Evolutionary conservation across 2,797 vertebrate genomes (phyloP).

Genomic region (Erpetoichthys calabaricus): DNA sequence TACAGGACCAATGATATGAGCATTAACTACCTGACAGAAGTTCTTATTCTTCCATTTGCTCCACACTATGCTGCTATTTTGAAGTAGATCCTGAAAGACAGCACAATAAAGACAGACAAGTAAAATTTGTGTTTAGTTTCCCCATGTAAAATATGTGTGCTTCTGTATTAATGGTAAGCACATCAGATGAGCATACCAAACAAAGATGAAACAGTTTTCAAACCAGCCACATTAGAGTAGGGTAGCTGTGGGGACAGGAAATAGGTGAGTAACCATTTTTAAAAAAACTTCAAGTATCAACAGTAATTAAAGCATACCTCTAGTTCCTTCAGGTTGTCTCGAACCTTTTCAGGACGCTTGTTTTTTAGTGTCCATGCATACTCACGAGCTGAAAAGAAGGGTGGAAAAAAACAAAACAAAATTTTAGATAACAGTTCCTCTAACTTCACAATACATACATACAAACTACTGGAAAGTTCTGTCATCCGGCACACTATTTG

Average conservation of each 20-base stretch:
- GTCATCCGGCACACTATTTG: no score
- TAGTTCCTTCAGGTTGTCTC: constrained; percentile 77
- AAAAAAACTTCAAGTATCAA: constrained; percentile 59
- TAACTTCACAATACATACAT: no score
- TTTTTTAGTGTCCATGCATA: constrained; percentile 78
- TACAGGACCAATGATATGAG: background rate
- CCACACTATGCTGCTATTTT: constrained; percentile 66
- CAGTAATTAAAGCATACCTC: constrained; percentile 79
- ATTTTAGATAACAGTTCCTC: no score
- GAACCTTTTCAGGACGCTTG: constrained; percentile 75
- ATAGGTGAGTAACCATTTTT: constrained; percentile 60
- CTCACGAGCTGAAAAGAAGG: constrained; percentile 58
- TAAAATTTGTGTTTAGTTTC: constrained; percentile 28
- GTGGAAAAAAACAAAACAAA: no score
- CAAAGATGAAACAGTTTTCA: constrained; percentile 80
- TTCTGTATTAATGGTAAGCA: constrained; percentile 36
- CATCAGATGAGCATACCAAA: constrained; percentile 52
- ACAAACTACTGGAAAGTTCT: no score
- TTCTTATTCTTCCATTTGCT: constrained; percentile 85
- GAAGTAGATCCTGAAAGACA: constrained; percentile 74
- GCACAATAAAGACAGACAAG: constrained; percentile 42
- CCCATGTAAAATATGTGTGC: constrained; percentile 43
- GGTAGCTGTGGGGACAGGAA: constrained; percentile 33
- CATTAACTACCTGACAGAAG: constrained; percentile 75
- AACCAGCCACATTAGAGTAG: constrained; percentile 47